Conservation (phyloP, 2,113 vertebrate species). For the Podarcis raffonei region DNA sequence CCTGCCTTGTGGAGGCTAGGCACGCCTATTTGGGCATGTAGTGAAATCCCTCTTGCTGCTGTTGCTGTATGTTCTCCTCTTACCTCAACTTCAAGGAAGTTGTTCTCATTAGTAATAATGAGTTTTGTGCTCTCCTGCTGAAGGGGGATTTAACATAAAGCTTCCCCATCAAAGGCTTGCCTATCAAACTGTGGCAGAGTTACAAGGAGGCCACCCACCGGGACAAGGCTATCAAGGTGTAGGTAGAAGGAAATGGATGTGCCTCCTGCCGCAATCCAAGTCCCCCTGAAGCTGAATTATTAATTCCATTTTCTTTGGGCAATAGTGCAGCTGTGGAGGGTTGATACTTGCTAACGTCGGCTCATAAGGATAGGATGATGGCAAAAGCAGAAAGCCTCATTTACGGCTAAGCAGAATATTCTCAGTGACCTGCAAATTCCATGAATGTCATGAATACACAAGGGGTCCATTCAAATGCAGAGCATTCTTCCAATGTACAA, state of each 20-base stretch:
- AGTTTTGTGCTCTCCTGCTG: not conserved
- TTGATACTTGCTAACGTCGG: conserved; percentile 25
- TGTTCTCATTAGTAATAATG: conserved; percentile 17
- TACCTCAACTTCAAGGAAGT: not conserved
- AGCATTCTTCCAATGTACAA: not conserved
- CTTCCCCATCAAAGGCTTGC: not conserved
- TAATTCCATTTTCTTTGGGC: conserved; percentile 30
- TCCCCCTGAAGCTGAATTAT: conserved; percentile 40
- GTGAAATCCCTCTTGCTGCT: not conserved
- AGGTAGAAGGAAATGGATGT: not conserved
- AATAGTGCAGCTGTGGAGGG: not conserved
- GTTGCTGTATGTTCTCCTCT: not conserved
- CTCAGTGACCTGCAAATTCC: conserved; percentile 25
- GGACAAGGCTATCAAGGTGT: not conserved
- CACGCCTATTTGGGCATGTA: not conserved
- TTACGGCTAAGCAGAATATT: not conserved
- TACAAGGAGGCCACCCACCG: not conserved
- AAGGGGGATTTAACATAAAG: not conserved
- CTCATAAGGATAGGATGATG: conserved; percentile 29
- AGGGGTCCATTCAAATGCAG: conserved; percentile 2
- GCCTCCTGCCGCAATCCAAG: not conserved
- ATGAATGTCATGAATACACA: conserved; percentile 34
- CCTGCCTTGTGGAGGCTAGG: not conserved
- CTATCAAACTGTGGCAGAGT: not conserved
- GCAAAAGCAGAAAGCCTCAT: not conserved